Base-by-base conservation (phyloP, 2,113 vertebrate genomes). In the Seriola aureovittata region DNA sequence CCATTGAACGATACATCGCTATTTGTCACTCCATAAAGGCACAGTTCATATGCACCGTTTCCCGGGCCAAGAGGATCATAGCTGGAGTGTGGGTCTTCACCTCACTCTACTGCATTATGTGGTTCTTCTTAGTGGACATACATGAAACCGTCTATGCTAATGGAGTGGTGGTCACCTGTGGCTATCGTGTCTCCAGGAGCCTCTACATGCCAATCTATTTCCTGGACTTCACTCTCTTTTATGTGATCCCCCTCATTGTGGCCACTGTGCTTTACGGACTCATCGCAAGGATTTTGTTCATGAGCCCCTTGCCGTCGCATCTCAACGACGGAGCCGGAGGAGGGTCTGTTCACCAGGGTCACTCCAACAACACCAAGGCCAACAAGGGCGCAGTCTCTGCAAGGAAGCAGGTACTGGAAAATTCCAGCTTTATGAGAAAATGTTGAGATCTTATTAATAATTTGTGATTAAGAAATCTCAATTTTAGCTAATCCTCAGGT, bases 171-270 rank as follows among this genome's bases (percentile, higher is more conserved):
- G 95, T 96, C 84, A 95, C 78, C 23, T 96, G 97, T 5, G 96
- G 95, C 86, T 97, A 97, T 88, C 93, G 95, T 0, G 94, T 96
- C 73, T 96, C 96, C 55, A 93, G 96, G 74, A 95, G 90, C 76
- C 94, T 97, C 75, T 97, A 97, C 90, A 93, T 96, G 95, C 97
- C 97, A 0, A 95, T 97, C 84, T 96, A 96, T 79, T 97, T 97
- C 74, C 93, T 97, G 91, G 97, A 97, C 91, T 97, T 97, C 12
- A 92, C 93, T 0, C 79, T 96, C 82, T 97, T 97, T 88, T 97
- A 96, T 0, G 83, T 95, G 59, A 89, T 96, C 54, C 96, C 96
- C 0, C 74, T 97, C 50, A 84, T 93, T 13, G 88, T 97, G 80
- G 95, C 97, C n/a, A 92, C 93, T 0, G 93, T 96, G 66, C 95